Evolutionary conservation across 2,888 invertebrate species (phyloP), one percentile per base, ranked within the genome.

Genomic region (Tachina grossa): DNA sequence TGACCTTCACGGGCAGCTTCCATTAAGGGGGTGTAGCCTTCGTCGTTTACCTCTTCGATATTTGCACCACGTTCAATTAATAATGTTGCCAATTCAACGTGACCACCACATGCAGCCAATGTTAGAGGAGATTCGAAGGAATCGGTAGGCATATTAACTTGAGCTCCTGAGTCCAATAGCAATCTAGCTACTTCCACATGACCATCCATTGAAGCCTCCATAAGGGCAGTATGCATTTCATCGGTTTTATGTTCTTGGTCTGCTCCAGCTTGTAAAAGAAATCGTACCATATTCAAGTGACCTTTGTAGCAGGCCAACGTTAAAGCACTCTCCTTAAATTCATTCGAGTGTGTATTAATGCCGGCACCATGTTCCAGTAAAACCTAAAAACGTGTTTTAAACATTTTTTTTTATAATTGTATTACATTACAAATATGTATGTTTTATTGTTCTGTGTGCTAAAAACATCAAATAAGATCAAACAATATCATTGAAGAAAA

Each of bases 191-290:
- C 99, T 93, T 99, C 99, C 0, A 99, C 98, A 92, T 99, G 99
- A 0, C 99, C 99, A 93, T 99, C 99, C 99, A 99, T 99, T 84
- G 98, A 98, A 74, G 99, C 99, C 93, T 99, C 99, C 99, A 99
- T 99, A 61, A 99, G 94, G 61, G 99, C 99, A 41, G 99, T 99
- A 93, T 99, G 99, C 98, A 99, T 98, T 94, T 99, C 99, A 92
- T 99, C 99, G 10, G 99, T 99, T 94, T 99, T 99, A 94, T 99
- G 99, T 93, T 99, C 98, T 93, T 98, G 95, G 93, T 99, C 98
- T 19, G 98, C 98, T 86, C 99, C 99, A 66, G 98, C 98, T 90
- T 97, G 97, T 88, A 99, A 93, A 87, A 99, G 94, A 93, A 98
- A 99, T 89, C 98, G 94, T 79, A 99, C 99, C 98, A 99, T 98